Evolutionary conservation across 2,113 vertebrate genomes (phyloP).

Genomic region (Oophaga pumilio): DNA sequence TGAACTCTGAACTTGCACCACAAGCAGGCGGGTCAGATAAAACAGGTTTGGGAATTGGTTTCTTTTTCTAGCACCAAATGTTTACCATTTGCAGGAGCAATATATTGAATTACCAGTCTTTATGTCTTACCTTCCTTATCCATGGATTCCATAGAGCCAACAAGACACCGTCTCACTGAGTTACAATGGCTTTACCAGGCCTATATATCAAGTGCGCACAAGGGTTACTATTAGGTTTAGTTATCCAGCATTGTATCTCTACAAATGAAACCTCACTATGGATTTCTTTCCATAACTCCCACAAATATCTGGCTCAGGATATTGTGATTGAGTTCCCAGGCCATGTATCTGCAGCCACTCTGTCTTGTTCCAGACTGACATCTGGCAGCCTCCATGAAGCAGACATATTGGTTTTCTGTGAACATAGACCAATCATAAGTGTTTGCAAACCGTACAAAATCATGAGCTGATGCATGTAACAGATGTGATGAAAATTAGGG

Average conservation of each 20-base stretch:
- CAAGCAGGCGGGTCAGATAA: too few species aligned
- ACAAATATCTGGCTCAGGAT: not conserved
- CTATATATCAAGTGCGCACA: not conserved
- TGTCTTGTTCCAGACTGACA: not conserved
- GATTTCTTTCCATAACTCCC: not conserved
- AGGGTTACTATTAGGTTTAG: not conserved
- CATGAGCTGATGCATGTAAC: not conserved
- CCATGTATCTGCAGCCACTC: not conserved
- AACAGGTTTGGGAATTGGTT: not conserved
- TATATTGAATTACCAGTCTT: not conserved
- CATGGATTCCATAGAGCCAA: not conserved
- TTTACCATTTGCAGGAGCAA: not conserved
- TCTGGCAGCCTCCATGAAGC: conserved; percentile 13
- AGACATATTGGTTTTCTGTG: not conserved
- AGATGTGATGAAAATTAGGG: conserved; percentile 1
- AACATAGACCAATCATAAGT: not conserved
- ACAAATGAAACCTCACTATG: not conserved
- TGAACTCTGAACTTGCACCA: too few species aligned
- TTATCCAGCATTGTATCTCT: not conserved
- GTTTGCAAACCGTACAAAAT: not conserved
- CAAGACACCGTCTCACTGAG: not conserved
- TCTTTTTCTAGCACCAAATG: not conserved
- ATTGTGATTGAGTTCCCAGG: not conserved
- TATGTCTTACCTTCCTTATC: not conserved
- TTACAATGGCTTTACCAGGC: not conserved